Percentiles rank a stretch among this genome's conserved stretches.
These are phyloP conservation scores for Neoarius graeffei DNA, from an alignment of 2,113 vertebrate genomes.

Conservation along the genomic window DNA sequence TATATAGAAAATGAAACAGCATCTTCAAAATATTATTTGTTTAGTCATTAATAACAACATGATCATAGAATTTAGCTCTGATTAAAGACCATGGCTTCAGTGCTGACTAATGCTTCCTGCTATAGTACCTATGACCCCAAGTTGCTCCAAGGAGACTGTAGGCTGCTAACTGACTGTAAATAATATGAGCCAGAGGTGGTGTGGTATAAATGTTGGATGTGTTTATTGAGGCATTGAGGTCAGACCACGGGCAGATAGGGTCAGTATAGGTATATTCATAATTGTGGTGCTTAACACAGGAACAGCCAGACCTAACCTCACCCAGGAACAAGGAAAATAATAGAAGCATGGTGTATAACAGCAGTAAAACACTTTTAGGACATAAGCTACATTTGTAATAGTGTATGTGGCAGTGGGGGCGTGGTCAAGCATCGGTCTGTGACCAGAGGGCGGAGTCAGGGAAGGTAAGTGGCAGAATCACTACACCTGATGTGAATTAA, in stretches of 20 bases:
- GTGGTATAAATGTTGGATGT: not conserved
- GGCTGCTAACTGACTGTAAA: slow-evolving; percentile 6
- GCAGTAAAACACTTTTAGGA: not conserved
- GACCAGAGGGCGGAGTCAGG: too few species aligned
- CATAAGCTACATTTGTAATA: not conserved
- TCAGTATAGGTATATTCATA: slow-evolving; percentile 17
- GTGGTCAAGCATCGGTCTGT: too few species aligned
- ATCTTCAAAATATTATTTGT: not conserved
- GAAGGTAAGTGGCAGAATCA: too few species aligned
- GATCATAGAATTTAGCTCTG: not conserved
- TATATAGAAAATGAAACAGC: not conserved
- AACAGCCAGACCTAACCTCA: not conserved
- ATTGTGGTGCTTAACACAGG: not conserved
- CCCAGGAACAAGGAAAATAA: not conserved
- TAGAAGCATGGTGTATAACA: not conserved
- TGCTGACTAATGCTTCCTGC: not conserved
- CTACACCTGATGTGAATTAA: too few species aligned
- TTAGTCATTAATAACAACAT: not conserved
- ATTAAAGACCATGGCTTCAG: not conserved
- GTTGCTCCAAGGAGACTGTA: not conserved
- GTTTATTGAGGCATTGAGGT: slow-evolving; percentile 21
- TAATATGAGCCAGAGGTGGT: slow-evolving; percentile 10
- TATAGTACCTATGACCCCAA: not conserved
- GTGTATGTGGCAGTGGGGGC: too few species aligned
- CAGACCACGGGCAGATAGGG: not conserved